Conservation (phyloP, 2,888 invertebrate genomes). For the Ypsolopha scabrella region DNA sequence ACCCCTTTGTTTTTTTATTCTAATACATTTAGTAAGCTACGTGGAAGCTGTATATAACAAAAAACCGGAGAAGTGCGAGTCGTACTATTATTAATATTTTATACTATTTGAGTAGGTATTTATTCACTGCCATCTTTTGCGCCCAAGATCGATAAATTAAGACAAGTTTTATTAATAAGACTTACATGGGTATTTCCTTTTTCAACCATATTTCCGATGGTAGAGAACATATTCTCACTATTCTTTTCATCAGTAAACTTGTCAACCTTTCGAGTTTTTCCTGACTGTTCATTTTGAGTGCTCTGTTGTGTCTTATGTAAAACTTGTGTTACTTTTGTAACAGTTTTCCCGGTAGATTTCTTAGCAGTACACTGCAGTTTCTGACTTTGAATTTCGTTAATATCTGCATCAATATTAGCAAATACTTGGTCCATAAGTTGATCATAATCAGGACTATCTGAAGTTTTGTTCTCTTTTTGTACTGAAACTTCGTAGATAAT, state of each 20-base stretch:
- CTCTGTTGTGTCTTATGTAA: not conserved
- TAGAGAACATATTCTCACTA: conserved; percentile 54
- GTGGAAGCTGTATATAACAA: too few species aligned
- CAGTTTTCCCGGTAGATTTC: too few species aligned
- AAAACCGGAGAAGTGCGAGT: too few species aligned
- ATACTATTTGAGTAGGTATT: too few species aligned
- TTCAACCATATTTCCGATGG: conserved; percentile 22
- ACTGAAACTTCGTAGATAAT: not conserved
- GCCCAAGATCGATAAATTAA: too few species aligned
- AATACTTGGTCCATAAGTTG: conserved; percentile 47
- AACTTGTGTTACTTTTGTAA: too few species aligned
- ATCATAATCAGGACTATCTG: conserved; percentile 48
- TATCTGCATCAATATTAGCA: conserved; percentile 53
- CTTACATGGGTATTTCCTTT: conserved; percentile 21
- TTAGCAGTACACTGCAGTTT: conserved; percentile 11
- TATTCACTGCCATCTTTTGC: too few species aligned
- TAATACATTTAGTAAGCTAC: too few species aligned
- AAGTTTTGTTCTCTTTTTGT: not conserved
- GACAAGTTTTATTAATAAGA: not conserved
- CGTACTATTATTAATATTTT: too few species aligned
- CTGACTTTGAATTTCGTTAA: conserved; percentile 12
- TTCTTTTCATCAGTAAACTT: conserved; percentile 19
- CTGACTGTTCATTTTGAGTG: not conserved
- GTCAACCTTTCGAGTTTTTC: not conserved
- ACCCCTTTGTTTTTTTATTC: too few species aligned